Base-by-base conservation (phyloP, 1,140 invertebrate genomes). In the Drosophila burlai region DNA sequence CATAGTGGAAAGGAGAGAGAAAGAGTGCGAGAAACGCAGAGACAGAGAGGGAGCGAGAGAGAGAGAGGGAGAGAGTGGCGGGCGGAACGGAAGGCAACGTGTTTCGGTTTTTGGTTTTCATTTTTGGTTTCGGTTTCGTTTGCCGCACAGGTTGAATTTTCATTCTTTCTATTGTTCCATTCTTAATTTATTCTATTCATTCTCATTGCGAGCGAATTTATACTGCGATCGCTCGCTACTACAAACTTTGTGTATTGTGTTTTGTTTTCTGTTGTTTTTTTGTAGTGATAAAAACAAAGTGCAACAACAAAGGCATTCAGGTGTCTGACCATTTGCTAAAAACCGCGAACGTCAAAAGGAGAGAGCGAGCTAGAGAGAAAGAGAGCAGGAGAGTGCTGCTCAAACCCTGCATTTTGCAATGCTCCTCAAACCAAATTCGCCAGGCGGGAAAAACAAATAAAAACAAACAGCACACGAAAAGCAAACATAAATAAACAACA, bases 71-170 rank as follows among this genome's bases (percentile, higher is more conserved):
- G 38, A 29, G 69, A 65, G 52, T 38, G 69, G 45, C 42, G 34
- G 66, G 36, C n/a, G 64, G 43, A 24, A 29, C 31, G 46, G 40
- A n/a, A 49, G 16, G 72, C 74, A 76, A 76, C 74, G 74, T 76
- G 74, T 80, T 72, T 63, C 18, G 75, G 74, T 73, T 67, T 63
- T 21, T 61, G 34, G 72, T 72, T 81, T 74, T 64, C 36, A 42
- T 21, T 68, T 45, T 57, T 26, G 45, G 62, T 82, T 74, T 64
- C 36, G 34, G 54, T 76, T 73, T 73, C 55, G 73, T 76, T 76
- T 66, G 74, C 43, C 45, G 52, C 72, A 52, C 67, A 74, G 73
- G 59, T 76, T 75, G 36, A 42, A 47, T 66, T 66, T 46, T 40
- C 54, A 57, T 57, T 57, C 21, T 40, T 42, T 40, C 49, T 26